Base-by-base conservation (phyloP, 2,888 invertebrate genomes). In the Strigamia transsilvanica region DNA sequence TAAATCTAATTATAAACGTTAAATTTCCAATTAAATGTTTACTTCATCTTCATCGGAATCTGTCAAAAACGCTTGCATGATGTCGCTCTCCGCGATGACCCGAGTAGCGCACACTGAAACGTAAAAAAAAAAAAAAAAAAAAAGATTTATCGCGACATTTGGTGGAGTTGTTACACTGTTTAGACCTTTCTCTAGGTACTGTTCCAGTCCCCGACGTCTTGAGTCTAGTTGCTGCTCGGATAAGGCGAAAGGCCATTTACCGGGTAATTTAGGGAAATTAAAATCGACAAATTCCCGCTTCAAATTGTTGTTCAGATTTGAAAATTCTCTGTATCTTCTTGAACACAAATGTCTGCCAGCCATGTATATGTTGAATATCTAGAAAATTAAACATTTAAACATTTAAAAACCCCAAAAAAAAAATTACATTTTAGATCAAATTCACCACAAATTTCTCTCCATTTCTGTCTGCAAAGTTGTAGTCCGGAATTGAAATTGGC, bases 141-240 rank as follows among this genome's bases (percentile, higher is more conserved):
- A n/a, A n/a, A n/a, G n/a, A n/a, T n/a, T 18, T 61, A 27, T 34
- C 34, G 34, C 2, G 7, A 51, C 9, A 80, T 80, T 18, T 7
- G 51, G 6, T 2, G 2, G n/a, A 51, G 10, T n/a, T 15, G 10
- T 23, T 23, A 77, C 10, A 12, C 2, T 80, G 84, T 79, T 34
- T 34, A 3, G 82, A 89, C 89, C 88, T 91, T 98, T 96, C 89
- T 99, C 99, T 87, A 99, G 91, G 90, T 99, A 99, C 89, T 96
- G 96, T 88, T 99, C 99, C 78, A 99, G 90, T 1, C 98, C 98
- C 85, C 99, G 91, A 84, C 99, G 91, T 83, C 99, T 91, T 0
- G 95, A 93, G 88, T 99, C 99, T 84, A 99, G 89, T 88, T 99
- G 99, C 87, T 99, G 99, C 87, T 99, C 99, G 87, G 96, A 97